A percentile compares a stretch with the other conserved stretches of the same genome.
Evolutionary conservation across 37 sponge, comb jelly and placozoan genomes (phyloP).

Genomic region (Agelas oroides): DNA sequence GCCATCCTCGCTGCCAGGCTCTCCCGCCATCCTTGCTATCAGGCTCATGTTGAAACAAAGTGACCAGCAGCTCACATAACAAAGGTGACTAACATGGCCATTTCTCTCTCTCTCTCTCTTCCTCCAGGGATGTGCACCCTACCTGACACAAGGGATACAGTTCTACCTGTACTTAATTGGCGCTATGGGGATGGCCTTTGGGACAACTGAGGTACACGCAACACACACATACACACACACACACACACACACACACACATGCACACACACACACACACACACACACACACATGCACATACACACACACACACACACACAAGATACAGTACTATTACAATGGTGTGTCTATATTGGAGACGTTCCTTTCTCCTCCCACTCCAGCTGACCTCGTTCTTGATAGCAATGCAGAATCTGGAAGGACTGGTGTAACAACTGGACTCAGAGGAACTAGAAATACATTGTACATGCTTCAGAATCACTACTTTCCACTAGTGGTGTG

Average conservation of each 20-base stretch:
- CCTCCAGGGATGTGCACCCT: slow-evolving; percentile 45
- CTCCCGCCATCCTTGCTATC: too few relatives aligned
- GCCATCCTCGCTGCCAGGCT: too few relatives aligned
- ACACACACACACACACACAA: not conserved
- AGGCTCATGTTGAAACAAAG: too few relatives aligned
- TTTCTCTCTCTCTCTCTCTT: not conserved
- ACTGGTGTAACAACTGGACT: too few relatives aligned
- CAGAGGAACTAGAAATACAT: too few relatives aligned
- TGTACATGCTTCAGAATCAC: too few relatives aligned
- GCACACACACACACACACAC: not conserved
- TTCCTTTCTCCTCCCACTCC: too few relatives aligned
- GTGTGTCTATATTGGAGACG: too few relatives aligned
- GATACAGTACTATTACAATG: too few relatives aligned
- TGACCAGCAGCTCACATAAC: too few relatives aligned
- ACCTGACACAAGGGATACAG: slow-evolving; percentile 15
- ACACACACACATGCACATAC: not conserved
- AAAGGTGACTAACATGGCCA: too few relatives aligned
- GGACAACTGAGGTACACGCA: slow-evolving; percentile 37
- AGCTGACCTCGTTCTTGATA: not conserved
- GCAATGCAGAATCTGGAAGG: not conserved
- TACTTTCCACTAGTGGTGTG: too few relatives aligned
- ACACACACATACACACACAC: slow-evolving; percentile 37
- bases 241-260: slow-evolving; percentile 19
- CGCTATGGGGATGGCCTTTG: slow-evolving; percentile 60
- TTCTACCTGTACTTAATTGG: slow-evolving; percentile 45